Base-by-base conservation (phyloP, 2,797 vertebrate species). In the Oreochromis mossambicus region DNA sequence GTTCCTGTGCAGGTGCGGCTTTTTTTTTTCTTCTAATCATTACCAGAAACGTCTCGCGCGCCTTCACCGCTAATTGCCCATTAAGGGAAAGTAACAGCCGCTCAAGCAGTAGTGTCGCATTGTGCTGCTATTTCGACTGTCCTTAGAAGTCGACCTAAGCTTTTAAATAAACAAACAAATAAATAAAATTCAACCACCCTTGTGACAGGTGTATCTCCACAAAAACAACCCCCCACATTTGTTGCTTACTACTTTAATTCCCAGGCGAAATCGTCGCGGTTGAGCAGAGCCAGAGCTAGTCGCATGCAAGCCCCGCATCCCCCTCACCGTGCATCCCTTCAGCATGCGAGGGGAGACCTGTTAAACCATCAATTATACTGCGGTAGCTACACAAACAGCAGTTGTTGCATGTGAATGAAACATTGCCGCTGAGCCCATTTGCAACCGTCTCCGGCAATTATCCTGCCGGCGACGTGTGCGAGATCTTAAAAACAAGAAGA, bases 341-440 rank as follows among this genome's bases (percentile, higher is more conserved):
- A 50, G 86, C 81, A 66, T 14, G 83, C 55, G 48, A 61, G 38
- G 41, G 75, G 92, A 82, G 90, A 95, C 95, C 95, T 95, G 94
- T 95, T 95, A 94, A 93, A 89, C 94, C 93, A 66, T 82, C 92
- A 91, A 80, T 94, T 94, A 82, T 32, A 90, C 91, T 92, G 95
- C 94, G 88, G 95, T 86, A 83, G 73, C 54, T 14, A 21, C 83
- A 66, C 87, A 80, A 75, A 78, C 91, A 88, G 91, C 92, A 94
- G 93, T 93, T 95, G 94, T 94, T 95, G 92, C 94, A 84, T 92
- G 93, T 93, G 92, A 93, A 93, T 89, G 92, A 92, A 94, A 94
- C 92, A 88, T 86, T 89, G 63, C 63, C 51, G 13, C 2, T 17
- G 14, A 83, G 77, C 86, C 21, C 86, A 38, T 91, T 78, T 61